Percentiles rank a stretch among this genome's conserved stretches.
These are phyloP conservation scores for Amyelois transitella DNA, from an alignment of 1,140 invertebrate species.

Conservation along the genomic window DNA sequence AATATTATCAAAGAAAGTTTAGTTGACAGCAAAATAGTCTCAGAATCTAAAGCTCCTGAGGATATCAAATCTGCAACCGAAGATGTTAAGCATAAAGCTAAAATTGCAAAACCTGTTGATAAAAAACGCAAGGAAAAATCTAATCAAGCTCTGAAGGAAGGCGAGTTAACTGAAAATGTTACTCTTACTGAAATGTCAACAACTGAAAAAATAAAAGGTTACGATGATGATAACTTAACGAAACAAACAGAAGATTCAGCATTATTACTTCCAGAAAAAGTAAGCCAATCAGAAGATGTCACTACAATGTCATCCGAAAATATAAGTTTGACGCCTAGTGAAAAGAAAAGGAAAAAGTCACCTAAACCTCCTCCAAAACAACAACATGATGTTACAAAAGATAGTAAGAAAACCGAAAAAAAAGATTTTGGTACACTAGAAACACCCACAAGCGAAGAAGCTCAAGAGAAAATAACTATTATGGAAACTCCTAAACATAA, in stretches of 20 bases:
- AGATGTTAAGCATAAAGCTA: slow-evolving; percentile 35
- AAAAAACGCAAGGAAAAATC: slow-evolving; percentile 39
- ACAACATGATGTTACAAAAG: too few species aligned
- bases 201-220: not conserved
- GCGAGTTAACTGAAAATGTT: not conserved
- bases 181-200: not conserved
- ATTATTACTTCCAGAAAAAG: not conserved
- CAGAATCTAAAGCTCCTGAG: not conserved
- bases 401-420: not conserved
- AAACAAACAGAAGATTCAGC: not conserved
- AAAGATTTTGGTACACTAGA: not conserved
- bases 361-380: not conserved
- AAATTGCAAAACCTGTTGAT: slow-evolving; percentile 55
- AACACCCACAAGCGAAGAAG: not conserved
- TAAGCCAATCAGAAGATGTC: not conserved
- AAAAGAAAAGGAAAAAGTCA: slow-evolving; percentile 1
- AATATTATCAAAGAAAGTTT: too few species aligned
- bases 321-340: not conserved
- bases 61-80: not conserved
- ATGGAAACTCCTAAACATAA: not conserved
- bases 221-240: not conserved
- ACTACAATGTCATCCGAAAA: not conserved
- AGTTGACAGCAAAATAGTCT: not conserved
- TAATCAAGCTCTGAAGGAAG: not conserved
- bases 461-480: not conserved